Conservation (phyloP, 2,888 invertebrate genomes). For the Drosophila vallismaia region DNA sequence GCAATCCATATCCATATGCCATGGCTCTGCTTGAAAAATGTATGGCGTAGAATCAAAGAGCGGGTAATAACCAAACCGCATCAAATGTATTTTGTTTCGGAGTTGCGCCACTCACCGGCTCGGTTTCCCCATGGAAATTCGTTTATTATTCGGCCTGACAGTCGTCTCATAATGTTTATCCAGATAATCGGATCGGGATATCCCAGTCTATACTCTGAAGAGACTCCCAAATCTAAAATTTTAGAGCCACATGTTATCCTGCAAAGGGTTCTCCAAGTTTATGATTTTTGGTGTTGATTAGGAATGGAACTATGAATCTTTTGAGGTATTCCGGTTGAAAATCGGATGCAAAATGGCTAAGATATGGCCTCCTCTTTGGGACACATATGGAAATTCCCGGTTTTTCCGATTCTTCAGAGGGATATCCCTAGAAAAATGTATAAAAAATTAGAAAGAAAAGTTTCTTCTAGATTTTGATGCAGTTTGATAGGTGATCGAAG, state of each 20-base stretch:
- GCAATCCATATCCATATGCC: conserved; percentile 37
- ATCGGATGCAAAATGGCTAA: not conserved
- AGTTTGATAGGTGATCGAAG: not conserved
- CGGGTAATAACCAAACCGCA: conserved; percentile 58
- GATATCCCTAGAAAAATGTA: not conserved
- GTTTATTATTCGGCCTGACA: conserved; percentile 27
- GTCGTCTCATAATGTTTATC: conserved; percentile 2
- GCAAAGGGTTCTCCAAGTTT: too few relatives aligned
- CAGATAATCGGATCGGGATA: too few relatives aligned
- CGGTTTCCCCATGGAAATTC: conserved; percentile 15
- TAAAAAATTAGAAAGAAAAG: not conserved
- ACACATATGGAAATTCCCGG: not conserved
- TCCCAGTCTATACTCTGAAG: not conserved
- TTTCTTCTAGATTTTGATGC: not conserved
- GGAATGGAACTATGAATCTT: not conserved
- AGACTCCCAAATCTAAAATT: not conserved
- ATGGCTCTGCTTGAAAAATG: conserved; percentile 42
- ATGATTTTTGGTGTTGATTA: not conserved
- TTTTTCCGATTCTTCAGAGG: not conserved
- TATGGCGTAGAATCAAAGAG: conserved; percentile 49
- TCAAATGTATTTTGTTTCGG: conserved; percentile 71
- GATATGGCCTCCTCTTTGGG: not conserved
- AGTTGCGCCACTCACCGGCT: conserved; percentile 50
- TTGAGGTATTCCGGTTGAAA: not conserved
- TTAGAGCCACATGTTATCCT: too few relatives aligned